These are phyloP conservation scores for Leptinotarsa tumamoca DNA, from an alignment of 2,888 invertebrate species.

Conservation along the genomic window DNA sequence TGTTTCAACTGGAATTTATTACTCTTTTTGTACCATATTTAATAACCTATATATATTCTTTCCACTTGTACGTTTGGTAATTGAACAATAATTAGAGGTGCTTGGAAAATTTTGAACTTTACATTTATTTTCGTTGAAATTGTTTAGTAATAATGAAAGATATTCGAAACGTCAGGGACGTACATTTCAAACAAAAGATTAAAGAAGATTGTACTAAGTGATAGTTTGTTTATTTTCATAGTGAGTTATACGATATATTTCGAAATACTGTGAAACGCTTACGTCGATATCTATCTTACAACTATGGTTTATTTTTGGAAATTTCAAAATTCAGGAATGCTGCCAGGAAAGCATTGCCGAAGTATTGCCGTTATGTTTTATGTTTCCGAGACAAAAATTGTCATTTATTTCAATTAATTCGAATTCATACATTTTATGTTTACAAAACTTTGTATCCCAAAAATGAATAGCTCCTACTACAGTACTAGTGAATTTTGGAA, in stretches of 20 bases:
- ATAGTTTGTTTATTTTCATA: constrained; percentile 5
- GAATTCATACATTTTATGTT: too few species aligned
- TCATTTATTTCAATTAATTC: not conserved
- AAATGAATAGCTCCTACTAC: too few species aligned
- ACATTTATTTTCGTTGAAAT: constrained; percentile 1
- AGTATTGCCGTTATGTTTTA: not conserved
- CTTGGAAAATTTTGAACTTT: not conserved
- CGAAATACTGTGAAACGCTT: not conserved
- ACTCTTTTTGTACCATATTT: constrained; percentile 27
- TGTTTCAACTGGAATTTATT: constrained; percentile 28
- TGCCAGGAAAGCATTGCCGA: not conserved
- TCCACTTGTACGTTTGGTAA: constrained; percentile 24
- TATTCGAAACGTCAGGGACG: not conserved
- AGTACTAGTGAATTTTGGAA: too few species aligned
- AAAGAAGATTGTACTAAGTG: constrained; percentile 1
- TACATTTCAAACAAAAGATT: constrained; percentile 3
- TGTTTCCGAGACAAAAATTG: not conserved
- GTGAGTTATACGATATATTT: not conserved
- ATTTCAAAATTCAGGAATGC: not conserved
- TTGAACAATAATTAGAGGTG: not conserved
- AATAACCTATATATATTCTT: constrained; percentile 29
- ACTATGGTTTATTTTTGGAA: not conserved
- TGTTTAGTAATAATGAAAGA: not conserved
- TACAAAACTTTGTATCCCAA: too few species aligned
- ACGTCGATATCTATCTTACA: not conserved